Conservation (phyloP, 2,113 vertebrate species). For the Chelonoidis abingdonii region DNA sequence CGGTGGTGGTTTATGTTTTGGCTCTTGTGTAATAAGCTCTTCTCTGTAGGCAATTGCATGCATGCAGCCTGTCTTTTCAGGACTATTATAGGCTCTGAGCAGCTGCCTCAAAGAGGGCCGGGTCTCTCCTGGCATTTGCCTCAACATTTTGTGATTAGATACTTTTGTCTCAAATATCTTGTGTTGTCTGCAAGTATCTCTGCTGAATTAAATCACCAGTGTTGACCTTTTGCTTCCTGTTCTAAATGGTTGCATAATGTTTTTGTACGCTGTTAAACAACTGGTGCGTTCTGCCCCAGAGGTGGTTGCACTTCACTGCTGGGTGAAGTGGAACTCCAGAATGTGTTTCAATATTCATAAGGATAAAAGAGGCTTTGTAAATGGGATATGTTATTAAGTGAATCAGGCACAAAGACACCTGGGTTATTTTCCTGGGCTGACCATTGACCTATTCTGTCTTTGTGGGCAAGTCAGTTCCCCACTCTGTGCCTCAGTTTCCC, state of each 20-base stretch:
- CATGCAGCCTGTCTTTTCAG: not conserved
- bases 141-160: not conserved
- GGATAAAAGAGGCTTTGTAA: not conserved
- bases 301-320: not conserved
- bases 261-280: not conserved
- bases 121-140: not conserved
- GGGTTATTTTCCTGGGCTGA: not conserved
- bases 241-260: not conserved
- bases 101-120: not conserved
- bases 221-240: not conserved
- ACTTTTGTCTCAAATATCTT: conserved; percentile 7
- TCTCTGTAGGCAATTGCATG: not conserved
- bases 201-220: not conserved
- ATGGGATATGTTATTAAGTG: not conserved
- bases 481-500: not conserved
- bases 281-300: not conserved
- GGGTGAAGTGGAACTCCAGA: not conserved
- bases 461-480: not conserved
- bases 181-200: not conserved
- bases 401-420: not conserved
- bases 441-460: not conserved
- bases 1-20: too few relatives aligned
- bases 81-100: not conserved
- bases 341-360: not conserved
- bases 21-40: not conserved